A percentile compares a stretch with the other conserved stretches of the same genome.
Conservation (phyloP, 1,140 invertebrate species). For the Phymorhynchus buccinoides region DNA sequence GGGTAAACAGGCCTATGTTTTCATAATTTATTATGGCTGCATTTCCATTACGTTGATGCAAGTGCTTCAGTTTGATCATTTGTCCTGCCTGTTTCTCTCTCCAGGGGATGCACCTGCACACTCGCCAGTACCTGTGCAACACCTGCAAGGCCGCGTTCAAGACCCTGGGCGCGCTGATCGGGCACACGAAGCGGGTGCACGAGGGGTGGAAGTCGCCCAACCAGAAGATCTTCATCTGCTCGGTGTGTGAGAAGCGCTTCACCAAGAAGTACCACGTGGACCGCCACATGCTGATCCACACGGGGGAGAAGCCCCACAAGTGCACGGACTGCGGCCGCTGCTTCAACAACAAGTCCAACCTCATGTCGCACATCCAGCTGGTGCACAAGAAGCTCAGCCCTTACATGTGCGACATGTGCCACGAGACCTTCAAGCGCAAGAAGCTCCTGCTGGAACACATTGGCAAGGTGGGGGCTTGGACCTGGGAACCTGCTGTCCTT, state of each 20-base stretch:
- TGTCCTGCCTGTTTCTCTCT: background rate
- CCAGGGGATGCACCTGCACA: constrained; percentile 69
- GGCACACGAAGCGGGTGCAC: constrained; percentile 70
- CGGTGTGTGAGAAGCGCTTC: constrained; percentile 70
- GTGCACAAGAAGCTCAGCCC: constrained; percentile 69
- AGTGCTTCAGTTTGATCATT: too few species aligned
- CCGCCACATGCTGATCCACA: constrained; percentile 70
- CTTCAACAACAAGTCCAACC: constrained; percentile 70
- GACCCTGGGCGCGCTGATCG: constrained; percentile 70
- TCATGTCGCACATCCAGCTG: constrained; percentile 70
- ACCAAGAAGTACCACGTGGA: constrained; percentile 72
- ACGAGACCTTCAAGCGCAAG: constrained; percentile 70
- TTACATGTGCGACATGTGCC: constrained; percentile 70
- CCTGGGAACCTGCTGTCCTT: too few species aligned
- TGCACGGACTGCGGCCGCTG: constrained; percentile 70
- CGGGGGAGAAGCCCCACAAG: constrained; percentile 70
- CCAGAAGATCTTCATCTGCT: constrained; percentile 71
- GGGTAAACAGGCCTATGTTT: too few species aligned
- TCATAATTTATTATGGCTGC: too few species aligned
- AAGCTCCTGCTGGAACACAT: constrained; percentile 69
- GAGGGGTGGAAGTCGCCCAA: constrained; percentile 71
- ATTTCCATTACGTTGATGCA: too few species aligned
- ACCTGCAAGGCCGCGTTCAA: constrained; percentile 70
- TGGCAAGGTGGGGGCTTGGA: constrained; percentile 50
- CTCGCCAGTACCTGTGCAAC: constrained; percentile 69